phyloP scores from a whole-genome alignment of 2,113 vertebrate species.

The Indicator maculatus region DNA sequence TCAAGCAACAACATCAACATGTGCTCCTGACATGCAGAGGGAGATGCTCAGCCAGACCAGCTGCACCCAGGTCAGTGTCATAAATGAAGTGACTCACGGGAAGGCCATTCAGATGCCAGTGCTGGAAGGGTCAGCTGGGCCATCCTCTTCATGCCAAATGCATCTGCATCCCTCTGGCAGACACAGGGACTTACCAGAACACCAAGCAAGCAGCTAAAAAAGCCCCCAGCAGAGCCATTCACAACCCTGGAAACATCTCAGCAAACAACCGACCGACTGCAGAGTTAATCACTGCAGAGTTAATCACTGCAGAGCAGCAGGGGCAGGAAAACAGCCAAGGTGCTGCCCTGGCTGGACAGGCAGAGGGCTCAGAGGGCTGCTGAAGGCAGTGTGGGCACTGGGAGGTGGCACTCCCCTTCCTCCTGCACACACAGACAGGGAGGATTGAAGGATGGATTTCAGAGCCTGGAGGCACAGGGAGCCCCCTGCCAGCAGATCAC shows the following conservation, averaged over 20 bases:
- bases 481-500: not conserved
- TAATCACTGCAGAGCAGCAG: not conserved
- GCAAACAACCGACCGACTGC: not conserved
- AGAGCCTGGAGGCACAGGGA: not conserved
- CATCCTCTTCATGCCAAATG: not conserved
- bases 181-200: not conserved
- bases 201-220: not conserved
- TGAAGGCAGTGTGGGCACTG: not conserved
- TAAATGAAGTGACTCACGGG: not conserved
- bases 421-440: not conserved
- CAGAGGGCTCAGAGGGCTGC: not conserved
- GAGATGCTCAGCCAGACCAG: not conserved
- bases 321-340: not conserved
- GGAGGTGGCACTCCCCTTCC: not conserved
- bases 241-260: not conserved
- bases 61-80: not conserved
- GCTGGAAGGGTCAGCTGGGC: not conserved
- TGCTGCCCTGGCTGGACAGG: not conserved
- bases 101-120: not conserved
- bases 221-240: not conserved
- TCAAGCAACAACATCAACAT: accelerated
- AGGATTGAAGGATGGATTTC: not conserved
- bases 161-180: not conserved
- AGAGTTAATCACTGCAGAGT: not conserved
- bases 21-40: not conserved